Base-by-base conservation (phyloP, 2,113 vertebrate species). In the Plecturocebus donacophilus region DNA sequence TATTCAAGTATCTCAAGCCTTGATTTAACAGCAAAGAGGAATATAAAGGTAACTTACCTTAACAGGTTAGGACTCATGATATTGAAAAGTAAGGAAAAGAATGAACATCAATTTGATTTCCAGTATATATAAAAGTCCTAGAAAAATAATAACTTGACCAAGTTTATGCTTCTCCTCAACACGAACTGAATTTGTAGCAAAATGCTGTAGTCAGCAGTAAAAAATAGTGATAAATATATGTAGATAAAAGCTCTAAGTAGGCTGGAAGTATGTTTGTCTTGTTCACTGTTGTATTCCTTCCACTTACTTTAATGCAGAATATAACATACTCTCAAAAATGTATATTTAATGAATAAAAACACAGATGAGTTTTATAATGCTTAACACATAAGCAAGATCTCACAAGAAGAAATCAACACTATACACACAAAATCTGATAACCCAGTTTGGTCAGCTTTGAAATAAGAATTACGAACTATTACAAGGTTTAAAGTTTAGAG, bases 1-100 rank as follows among this genome's bases (percentile, higher is more conserved):
- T 27, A 61, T n/a, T 19, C 7, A 3, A 71, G 10, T 90, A 87
- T 45, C 49, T 38, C n/a, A 87, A 76, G 32, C 58, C 75, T 90
- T 81, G 66, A 66, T 38, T 71, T 81, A 81, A 94, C 92, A 91
- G n/a, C 7, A 71, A 81, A 81, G 92, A 80, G 32, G 75, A 94
- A 97, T 73, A n/a, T 35, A 90, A 90, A 75, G 20, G 54, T 71
- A 66, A 56, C 27, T 79, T 76, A 54, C 16, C 8, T 95, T 86
- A 8, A 91, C n/a, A 16, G 32, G 47, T 94, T 42, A 49, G 58
- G 35, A 45, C 13, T 81, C 30, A 11, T 16, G 20, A 64, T 56
- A 94, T 38, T 17, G 6, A 93, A 83, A 90, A 58, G 8, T 16
- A 77, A 64, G 16, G 35, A 38, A 84, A 87, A 58, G 3, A 40